Percentiles rank a stretch among this genome's conserved stretches.
Conservation (phyloP, 2,797 vertebrate species). For the Myoxocephalus aenaeus region DNA sequence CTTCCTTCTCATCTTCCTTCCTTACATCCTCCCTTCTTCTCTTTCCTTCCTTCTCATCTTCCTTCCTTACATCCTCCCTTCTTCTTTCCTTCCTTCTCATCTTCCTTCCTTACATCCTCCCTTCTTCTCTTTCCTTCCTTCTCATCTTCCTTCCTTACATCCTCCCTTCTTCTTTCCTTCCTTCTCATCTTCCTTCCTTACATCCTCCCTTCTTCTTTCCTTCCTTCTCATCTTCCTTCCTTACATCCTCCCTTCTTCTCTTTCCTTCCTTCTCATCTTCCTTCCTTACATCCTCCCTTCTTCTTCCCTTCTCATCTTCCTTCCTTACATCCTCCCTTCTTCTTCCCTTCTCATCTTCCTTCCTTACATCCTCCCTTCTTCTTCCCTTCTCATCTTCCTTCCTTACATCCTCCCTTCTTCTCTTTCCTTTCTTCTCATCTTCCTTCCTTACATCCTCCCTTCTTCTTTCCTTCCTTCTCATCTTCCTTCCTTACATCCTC, state of each 20-base stretch:
- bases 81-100: no score
- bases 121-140: not conserved
- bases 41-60: not conserved
- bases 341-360: not conserved
- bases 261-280: not conserved
- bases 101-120: no score
- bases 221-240: not conserved
- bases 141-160: not conserved
- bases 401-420: not conserved
- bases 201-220: no score
- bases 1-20: no score
- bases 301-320: not conserved
- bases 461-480: not conserved
- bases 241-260: not conserved
- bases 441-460: no score
- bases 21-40: no score
- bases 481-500: not conserved
- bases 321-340: not conserved
- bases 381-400: not conserved
- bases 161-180: not conserved
- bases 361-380: not conserved
- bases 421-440: not conserved
- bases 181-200: no score
- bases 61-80: not conserved
- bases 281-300: no score